Base-by-base conservation (phyloP, 1,140 invertebrate species). In the Drosophila takahashii region DNA sequence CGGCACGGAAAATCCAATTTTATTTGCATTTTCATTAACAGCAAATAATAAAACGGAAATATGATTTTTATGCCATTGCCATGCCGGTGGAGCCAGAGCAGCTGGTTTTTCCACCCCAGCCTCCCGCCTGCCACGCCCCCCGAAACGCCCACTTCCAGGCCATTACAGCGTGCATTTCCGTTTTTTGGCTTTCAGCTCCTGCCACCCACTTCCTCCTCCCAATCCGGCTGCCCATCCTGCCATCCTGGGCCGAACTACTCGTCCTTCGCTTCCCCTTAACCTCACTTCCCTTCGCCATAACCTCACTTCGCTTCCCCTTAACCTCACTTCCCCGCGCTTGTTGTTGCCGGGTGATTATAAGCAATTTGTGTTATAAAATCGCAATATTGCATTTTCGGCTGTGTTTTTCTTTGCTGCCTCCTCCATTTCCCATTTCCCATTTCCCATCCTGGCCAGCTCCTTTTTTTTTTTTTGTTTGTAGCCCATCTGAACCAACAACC, bases 21-120 rank as follows among this genome's bases (percentile, higher is more conserved):
- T 86, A 86, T 86, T 86, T 86, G 81, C 81, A 86, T 86, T 86
- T 86, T 86, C 81, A 86, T 86, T 86, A 86, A 86, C 81, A 86
- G 81, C 81, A 86, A 86, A 86, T 86, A 86, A 86, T 86, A 86
- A 87, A 86, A 86, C 81, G 81, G 83, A 86, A 86, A 86, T 86
- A 86, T 86, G 83, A 86, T 86, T 86, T 86, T 86, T 86, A 86
- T 86, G 78, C 81, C 81, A 87, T 87, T 81, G 69, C 81, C 81
- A 69, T 69, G 72, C 56, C 37, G 22, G 13, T 8, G 50, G 36
- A 53, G 41, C 15, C 26, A 16, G 54, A 78, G 78, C 81, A 74
- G 64, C 74, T 60, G 73, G 57, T 66, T 7, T 37, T 27, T 37
- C 51, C n/a, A n/a, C 41, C 27, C 15, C 61, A 32, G 1, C 22